Base-by-base conservation (phyloP, 2,797 vertebrate genomes). In the Anguilla pacifica region DNA sequence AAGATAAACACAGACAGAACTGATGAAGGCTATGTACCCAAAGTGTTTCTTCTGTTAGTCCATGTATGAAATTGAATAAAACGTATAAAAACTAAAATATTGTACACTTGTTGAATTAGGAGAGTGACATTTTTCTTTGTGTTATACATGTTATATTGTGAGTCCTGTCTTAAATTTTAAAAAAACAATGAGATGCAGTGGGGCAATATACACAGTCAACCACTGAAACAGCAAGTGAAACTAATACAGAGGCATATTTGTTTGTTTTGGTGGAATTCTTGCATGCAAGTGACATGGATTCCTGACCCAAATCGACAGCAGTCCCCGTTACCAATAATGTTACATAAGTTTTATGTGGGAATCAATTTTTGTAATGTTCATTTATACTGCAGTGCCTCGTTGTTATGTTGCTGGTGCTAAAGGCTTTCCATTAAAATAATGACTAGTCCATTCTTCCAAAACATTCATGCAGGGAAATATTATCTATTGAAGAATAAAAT, bases 221-320 rank as follows among this genome's bases (percentile, higher is more conserved):
- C 11, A 77, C 31, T 43, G 43, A 39, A 77, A 43, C 35, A 77
- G 17, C 31, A 22, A 43, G 28, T 28, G n/a, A 72, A 70, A 70
- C 64, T n/a, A 6, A 70, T 28, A 70, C 4, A 15, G 64, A 28
- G 22, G 64, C n/a, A 28, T 19, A 15, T 43, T 84, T 83, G 35
- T n/a, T 85, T 67, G 17, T 10, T 59, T 43, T 67, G 43, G 22
- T 64, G 35, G 57, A 25, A n/a, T 85, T 10, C 43, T 39, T 64
- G 25, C 67, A 85, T 85, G 31, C 22, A 85, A 85, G 59, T 19
- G 31, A 64, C 59, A 46, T 67, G 84, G 31, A 67, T 85, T 85
- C 35, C 35, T 67, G 35, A 85, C 15, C 35, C 59, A 85, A 13
- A 19, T 64, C 25, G 9, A 67, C 49, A 84, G 15, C 10, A 25